Conservation (phyloP, 2,888 invertebrate species). For the Spisula solida region DNA sequence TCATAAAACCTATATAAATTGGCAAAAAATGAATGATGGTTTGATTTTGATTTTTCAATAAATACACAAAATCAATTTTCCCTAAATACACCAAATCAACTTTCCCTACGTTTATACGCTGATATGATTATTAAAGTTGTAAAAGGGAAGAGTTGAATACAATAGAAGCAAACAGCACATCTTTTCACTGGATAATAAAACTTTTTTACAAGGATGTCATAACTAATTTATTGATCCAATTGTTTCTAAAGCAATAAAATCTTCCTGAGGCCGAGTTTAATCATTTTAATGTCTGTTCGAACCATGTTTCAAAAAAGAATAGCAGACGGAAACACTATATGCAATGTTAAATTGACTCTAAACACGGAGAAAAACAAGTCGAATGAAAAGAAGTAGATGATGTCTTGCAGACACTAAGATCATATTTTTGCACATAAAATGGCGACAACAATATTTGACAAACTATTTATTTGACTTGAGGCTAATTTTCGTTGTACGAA, state of each 20-base stretch:
- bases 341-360: constrained; percentile 17
- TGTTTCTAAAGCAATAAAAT: neutral
- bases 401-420: constrained; percentile 11
- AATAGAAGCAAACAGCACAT: neutral
- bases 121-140: neutral
- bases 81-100: too few species aligned
- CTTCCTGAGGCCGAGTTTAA: neutral
- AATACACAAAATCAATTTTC: too few species aligned
- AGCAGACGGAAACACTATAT: constrained; percentile 15
- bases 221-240: neutral
- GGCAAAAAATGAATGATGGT: too few species aligned
- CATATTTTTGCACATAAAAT: constrained; percentile 28
- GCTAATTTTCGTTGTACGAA: constrained; percentile 34
- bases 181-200: neutral
- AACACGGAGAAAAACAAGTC: constrained; percentile 9
- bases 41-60: too few species aligned
- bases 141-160: neutral
- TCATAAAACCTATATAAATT: too few species aligned
- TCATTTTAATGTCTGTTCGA: neutral
- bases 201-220: constrained; percentile 8
- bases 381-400: constrained; percentile 20
- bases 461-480: constrained; percentile 33
- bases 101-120: too few species aligned
- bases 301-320: neutral
- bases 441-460: constrained; percentile 42